Evolutionary conservation across 2,888 invertebrate genomes (phyloP), one percentile per base, ranked within the genome.

Genomic region (Synanthedon formicaeformis): DNA sequence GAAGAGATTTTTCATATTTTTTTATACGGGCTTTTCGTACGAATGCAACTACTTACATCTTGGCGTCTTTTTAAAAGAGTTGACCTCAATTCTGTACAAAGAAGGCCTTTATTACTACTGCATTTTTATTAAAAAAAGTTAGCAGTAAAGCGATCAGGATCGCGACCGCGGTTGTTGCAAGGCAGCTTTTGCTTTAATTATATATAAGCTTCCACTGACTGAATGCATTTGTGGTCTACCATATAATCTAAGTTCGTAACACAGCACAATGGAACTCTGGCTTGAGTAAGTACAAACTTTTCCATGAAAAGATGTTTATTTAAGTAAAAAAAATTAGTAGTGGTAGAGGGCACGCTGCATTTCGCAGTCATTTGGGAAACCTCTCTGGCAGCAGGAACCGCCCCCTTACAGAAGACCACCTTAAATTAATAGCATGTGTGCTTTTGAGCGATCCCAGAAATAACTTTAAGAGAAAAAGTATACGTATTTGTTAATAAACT

Each of bases 221-320:
- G 12, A 45, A 45, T 45, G 45, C 45, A 14, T 45, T 45, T 12
- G 45, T 45, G 45, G 45, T n/a, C 13, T 34, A 34, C 34, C 10
- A 10, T 34, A 34, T 34, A 34, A 34, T 34, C 34, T 45, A 45
- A 45, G 45, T 45, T 14, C 45, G 14, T 45, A 23, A 64, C 64
- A 66, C 64, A 67, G 65, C 67, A 75, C 72, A 76, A 75, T 71
- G 70, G 71, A 64, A 62, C 58, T 23, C 23, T 63, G 61, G 64
- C 67, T 64, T 67, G 64, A 69, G 69, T 74, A 71, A 76, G 77
- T 72, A 76, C 63, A 70, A 64, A 58, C 63, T 63, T 64, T 63
- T 71, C 64, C 2, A 34, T 34, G 34, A 34, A 34, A 6, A 34
- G 2, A 6, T 10, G 34, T 34, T 23, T 23, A 23, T 34, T 8